These are phyloP conservation scores for Phengaris arion DNA, from an alignment of 2,888 invertebrate genomes.

Conservation along the genomic window DNA sequence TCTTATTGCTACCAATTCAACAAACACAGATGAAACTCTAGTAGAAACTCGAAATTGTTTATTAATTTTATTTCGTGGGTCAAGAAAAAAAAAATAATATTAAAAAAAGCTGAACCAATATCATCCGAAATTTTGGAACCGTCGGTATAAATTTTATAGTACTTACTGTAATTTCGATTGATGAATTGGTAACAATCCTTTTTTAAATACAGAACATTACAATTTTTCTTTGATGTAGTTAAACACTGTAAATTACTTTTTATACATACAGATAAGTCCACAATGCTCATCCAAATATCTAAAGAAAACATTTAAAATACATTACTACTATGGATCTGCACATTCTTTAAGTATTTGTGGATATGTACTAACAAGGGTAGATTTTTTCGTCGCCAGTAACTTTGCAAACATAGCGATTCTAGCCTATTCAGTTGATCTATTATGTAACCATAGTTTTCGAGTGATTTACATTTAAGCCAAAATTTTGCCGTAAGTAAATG, in stretches of 20 bases:
- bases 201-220: background rate
- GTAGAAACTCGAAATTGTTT: slow-evolving; percentile 3
- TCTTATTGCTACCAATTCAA: slow-evolving; percentile 2
- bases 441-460: too few species aligned
- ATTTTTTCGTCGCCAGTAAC: background rate
- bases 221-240: background rate
- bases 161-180: background rate
- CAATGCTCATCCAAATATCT: slow-evolving; percentile 3
- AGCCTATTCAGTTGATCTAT: too few species aligned
- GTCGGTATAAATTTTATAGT: slow-evolving; percentile 24
- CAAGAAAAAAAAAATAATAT: too few species aligned
- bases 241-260: background rate
- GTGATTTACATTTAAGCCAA: too few species aligned
- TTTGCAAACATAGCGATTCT: background rate
- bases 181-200: background rate
- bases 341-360: background rate
- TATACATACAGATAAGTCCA: background rate
- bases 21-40: background rate
- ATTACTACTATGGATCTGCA: background rate
- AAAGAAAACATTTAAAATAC: slow-evolving; percentile 20
- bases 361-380: background rate
- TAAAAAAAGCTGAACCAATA: slow-evolving; percentile 1
- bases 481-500: too few species aligned
- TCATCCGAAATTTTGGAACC: background rate
- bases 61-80: background rate